These are phyloP conservation scores for Heteromyza rotundicornis DNA, from an alignment of 2,888 invertebrate genomes.

Conservation along the genomic window DNA sequence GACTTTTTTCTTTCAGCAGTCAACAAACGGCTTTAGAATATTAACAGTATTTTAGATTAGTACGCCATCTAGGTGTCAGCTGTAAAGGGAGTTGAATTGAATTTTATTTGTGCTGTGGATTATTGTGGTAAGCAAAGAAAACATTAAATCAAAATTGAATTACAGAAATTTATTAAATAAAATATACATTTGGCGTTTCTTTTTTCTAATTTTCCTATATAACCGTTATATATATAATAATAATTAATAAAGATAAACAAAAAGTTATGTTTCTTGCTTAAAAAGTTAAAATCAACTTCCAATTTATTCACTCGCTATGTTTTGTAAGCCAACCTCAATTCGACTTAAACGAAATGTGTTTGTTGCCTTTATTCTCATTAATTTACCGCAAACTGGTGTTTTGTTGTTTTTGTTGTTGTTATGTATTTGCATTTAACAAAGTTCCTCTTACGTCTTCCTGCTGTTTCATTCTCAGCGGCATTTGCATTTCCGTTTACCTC, in stretches of 20 bases:
- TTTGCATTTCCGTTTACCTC: constrained; percentile 5
- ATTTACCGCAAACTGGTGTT: neutral
- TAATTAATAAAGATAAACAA: too few relatives aligned
- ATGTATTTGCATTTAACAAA: neutral
- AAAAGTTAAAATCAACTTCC: neutral
- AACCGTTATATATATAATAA: too few relatives aligned
- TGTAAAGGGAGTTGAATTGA: neutral
- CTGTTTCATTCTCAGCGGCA: neutral
- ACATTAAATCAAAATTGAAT: too few relatives aligned
- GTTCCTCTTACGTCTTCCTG: neutral
- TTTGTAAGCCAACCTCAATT: neutral
- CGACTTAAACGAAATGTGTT: neutral
- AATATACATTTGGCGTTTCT: too few relatives aligned
- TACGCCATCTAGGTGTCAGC: neutral
- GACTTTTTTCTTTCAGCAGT: neutral
- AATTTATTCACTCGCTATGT: neutral
- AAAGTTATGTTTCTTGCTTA: neutral
- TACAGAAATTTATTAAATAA: too few relatives aligned
- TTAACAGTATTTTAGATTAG: neutral
- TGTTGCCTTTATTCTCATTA: neutral
- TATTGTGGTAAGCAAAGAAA: too few relatives aligned
- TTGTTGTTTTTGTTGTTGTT: neutral
- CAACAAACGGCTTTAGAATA: neutral
- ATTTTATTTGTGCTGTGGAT: too few relatives aligned
- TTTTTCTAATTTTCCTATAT: too few relatives aligned